phyloP scores from a whole-genome alignment of 2,888 invertebrate species.

The Pecten maximus region DNA sequence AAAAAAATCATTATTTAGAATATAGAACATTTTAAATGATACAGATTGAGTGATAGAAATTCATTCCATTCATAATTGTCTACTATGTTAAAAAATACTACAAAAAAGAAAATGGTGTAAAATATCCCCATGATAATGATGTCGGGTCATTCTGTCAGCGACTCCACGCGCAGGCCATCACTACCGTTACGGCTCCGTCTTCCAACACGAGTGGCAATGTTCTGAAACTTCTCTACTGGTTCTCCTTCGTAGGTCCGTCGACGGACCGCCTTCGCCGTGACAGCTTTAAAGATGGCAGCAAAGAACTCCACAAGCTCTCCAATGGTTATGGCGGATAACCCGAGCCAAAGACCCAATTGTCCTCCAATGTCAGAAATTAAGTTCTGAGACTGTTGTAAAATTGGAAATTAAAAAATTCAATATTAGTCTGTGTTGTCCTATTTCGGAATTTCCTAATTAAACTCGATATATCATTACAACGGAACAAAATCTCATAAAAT shows the following conservation, averaged over 20 bases:
- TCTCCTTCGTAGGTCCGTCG: constrained; percentile 35
- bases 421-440: no score
- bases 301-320: constrained; percentile 79
- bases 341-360: constrained; percentile 81
- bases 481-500: no score
- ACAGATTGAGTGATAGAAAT: no score
- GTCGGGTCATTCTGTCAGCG: neutral
- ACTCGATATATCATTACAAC: no score
- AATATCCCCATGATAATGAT: no score
- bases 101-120: no score
- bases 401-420: constrained; percentile 10
- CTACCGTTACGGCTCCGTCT: neutral
- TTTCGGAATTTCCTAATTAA: no score
- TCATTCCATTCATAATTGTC: no score
- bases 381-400: constrained; percentile 76
- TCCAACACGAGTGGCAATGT: neutral
- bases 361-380: constrained; percentile 82
- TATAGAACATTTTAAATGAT: no score
- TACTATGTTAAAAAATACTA: no score
- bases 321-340: constrained; percentile 80
- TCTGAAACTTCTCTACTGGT: neutral
- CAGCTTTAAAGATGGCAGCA: constrained; percentile 63
- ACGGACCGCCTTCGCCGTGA: constrained; percentile 51
- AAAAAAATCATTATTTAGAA: no score
- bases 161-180: neutral